phyloP scores from a whole-genome alignment of 1,140 invertebrate species.

The Probaryconus sp. region DNA sequence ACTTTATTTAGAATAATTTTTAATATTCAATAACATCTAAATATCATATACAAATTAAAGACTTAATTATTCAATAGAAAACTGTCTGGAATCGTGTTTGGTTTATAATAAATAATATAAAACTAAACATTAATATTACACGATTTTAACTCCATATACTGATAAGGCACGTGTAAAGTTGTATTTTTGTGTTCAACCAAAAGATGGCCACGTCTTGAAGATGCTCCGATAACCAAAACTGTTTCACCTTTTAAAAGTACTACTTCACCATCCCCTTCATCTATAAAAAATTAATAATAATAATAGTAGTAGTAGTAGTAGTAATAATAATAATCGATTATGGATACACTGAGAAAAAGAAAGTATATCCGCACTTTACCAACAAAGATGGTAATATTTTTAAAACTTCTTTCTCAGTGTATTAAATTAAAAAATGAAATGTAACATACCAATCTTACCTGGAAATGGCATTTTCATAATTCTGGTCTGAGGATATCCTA shows the following conservation, averaged over 20 bases:
- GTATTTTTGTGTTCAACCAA: conserved; percentile 90
- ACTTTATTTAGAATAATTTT: no score
- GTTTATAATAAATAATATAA: conserved; percentile 57
- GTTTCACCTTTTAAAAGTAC: conserved; percentile 88
- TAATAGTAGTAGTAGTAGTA: no score
- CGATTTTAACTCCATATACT: conserved; percentile 88
- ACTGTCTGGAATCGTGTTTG: conserved; percentile 27
- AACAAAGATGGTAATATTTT: no score
- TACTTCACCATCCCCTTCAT: conserved; percentile 81
- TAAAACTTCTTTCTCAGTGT: no score
- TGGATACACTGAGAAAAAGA: no score
- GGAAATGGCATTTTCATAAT: conserved; percentile 94
- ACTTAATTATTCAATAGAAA: neutral
- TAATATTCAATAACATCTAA: no score
- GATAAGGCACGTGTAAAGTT: conserved; percentile 90
- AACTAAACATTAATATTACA: conserved; percentile 76
- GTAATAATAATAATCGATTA: no score
- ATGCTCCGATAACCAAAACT: conserved; percentile 89
- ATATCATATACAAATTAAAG: neutral
- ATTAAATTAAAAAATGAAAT: no score
- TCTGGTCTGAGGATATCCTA: conserved; percentile 94
- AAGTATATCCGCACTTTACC: no score
- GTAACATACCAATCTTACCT: conserved; percentile 77
- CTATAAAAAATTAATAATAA: conserved; percentile 69
- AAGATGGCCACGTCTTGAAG: conserved; percentile 87